phyloP scores from a whole-genome alignment of 2,888 invertebrate species.

The Clitarchus hookeri region DNA sequence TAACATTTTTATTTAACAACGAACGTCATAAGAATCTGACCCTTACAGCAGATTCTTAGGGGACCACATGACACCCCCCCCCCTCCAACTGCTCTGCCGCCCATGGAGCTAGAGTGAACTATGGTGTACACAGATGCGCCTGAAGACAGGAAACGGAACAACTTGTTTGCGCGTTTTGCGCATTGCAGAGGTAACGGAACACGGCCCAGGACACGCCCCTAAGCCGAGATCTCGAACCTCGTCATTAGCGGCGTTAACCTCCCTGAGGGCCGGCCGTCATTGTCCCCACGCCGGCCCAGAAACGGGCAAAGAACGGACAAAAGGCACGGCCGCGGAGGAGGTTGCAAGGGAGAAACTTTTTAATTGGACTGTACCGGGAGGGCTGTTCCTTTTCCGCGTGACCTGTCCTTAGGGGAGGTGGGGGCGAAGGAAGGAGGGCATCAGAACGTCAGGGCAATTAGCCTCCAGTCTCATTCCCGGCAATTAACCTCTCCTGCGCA shows the following conservation, averaged over 20 bases:
- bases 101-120: too few relatives aligned
- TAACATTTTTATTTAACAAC: too few relatives aligned
- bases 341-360: conserved; percentile 4
- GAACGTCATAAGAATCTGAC: too few relatives aligned
- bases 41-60: too few relatives aligned
- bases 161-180: too few relatives aligned
- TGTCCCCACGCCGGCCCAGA: not conserved
- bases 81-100: too few relatives aligned
- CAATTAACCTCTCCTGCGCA: conserved; percentile 21
- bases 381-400: conserved; percentile 21
- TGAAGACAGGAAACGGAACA: too few relatives aligned
- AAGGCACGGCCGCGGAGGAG: not conserved
- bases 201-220: too few relatives aligned
- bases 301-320: too few relatives aligned
- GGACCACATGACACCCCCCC: too few relatives aligned
- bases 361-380: not conserved
- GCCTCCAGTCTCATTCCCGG: not conserved
- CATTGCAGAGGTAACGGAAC: too few relatives aligned
- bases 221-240: not conserved
- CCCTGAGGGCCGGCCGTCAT: not conserved
- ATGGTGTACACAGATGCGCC: too few relatives aligned
- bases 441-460: conserved; percentile 25
- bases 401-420: not conserved
- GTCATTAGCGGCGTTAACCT: not conserved
- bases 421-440: not conserved